Evolutionary conservation across 1,140 invertebrate genomes (phyloP).

Genomic region (Trichomalopsis sarcophagae): DNA sequence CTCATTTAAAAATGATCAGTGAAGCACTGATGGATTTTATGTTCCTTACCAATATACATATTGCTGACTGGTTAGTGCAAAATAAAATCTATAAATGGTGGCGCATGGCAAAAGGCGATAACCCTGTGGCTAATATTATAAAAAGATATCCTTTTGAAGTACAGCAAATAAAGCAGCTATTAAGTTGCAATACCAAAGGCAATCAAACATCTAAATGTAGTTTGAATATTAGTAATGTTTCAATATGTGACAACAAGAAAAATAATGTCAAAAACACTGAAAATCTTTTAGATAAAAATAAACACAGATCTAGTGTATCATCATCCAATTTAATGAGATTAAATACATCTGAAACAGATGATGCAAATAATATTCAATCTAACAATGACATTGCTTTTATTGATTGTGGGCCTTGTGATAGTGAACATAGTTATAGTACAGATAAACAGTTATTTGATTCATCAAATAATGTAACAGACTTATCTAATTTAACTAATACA

Average conservation of each 20-base stretch:
- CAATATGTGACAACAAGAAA: not conserved
- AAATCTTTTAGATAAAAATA: conserved; percentile 37
- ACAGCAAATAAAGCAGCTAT: conserved; percentile 34
- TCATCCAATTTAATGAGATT: not conserved
- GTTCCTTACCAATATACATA: conserved; percentile 62
- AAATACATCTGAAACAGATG: not conserved
- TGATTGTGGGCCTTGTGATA: conserved; percentile 62
- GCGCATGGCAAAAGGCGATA: conserved; percentile 51
- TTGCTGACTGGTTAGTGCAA: conserved; percentile 66
- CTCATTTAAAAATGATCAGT: conserved; percentile 62
- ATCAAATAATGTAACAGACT: not conserved
- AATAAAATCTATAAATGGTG: conserved; percentile 63
- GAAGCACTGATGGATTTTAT: conserved; percentile 65
- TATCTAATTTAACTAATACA: not conserved
- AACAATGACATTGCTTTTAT: conserved; percentile 66
- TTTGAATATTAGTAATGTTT: not conserved
- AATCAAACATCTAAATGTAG: conserved; percentile 8
- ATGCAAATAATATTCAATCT: not conserved
- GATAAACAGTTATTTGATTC: not conserved
- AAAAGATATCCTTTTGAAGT: conserved; percentile 43
- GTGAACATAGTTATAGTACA: not conserved
- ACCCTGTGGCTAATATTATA: conserved; percentile 54
- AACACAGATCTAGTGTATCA: not conserved
- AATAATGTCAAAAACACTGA: conserved; percentile 41
- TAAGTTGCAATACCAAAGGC: conserved; percentile 32